Base-by-base conservation (phyloP, 2,888 invertebrate genomes). In the Drosophila vallismaia region DNA sequence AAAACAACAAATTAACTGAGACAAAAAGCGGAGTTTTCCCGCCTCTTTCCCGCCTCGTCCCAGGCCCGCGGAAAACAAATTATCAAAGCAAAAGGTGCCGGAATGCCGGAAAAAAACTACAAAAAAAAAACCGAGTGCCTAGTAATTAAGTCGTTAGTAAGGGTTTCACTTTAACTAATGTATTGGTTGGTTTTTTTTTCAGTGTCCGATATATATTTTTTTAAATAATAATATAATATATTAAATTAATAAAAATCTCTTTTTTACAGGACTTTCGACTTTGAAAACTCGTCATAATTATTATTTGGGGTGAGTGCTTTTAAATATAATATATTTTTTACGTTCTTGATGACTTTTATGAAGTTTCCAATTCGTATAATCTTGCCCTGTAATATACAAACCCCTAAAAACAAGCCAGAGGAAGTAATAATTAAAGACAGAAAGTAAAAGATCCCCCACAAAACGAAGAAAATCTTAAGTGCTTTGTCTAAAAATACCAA, bases 91-190 rank as follows among this genome's bases (percentile, higher is more conserved):
- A 48, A 48, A 69, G 71, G 51, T 40, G 52, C 9, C 45, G 40
- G 6, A 52, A 57, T 38, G 55, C 38, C 19, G 19, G 19, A 19
- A 44, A 56, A 19, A 28, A 46, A 45, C 48, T 38, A 36, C 33
- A 56, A 50, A 19, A 49, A 14, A 54, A 9, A 49, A 14, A 54
- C 7, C 52, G 9, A 45, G 33, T 33, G 44, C 50, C 67, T 78
- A 62, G 63, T 80, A 76, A 80, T 79, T 78, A 76, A 71, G 36
- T 58, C 53, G 72, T 67, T 72, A 72, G 69, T 67, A 60, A 69
- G 53, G 12, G 56, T 53, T 44, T 60, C 55, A 55, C 46, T 55
- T 48, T 62, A 33, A 50, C 49, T 38, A 38, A 31, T 46, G 45
- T 4, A 2, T 50, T 56, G 44, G 48, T 24, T 2, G 33, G 9